Evolutionary conservation across 30 jellyfish, hydroid and myxozoan genomes (phyloP).

Genomic region (Cassiopea andromeda): DNA sequence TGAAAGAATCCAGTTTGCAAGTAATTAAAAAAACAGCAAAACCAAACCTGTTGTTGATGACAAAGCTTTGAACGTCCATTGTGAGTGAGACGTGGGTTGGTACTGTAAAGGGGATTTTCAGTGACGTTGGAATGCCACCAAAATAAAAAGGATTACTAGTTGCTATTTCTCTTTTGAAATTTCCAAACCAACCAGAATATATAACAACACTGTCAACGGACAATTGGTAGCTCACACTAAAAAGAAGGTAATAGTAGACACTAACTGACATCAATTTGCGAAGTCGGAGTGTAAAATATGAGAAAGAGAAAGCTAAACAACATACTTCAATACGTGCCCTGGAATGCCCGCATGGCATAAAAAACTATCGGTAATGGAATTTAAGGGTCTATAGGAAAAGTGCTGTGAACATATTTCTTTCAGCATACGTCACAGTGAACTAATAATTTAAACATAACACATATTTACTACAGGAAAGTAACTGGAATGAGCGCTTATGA

Average conservation of each 20-base stretch:
- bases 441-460: no score
- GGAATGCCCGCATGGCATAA: not conserved
- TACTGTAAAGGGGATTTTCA: constrained; percentile 54
- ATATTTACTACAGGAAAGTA: no score
- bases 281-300: not conserved
- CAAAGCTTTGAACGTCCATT: constrained; percentile 77
- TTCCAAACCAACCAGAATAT: constrained; percentile 96
- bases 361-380: not conserved
- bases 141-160: constrained; percentile 74
- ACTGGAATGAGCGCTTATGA: not conserved
- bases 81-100: constrained; percentile 76
- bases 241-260: not conserved
- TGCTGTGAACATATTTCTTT: no score
- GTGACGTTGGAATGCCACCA: constrained; percentile 89
- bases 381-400: no score
- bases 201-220: constrained; percentile 80
- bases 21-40: not conserved
- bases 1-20: no score
- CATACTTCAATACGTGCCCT: not conserved
- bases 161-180: constrained; percentile 60
- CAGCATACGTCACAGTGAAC: no score
- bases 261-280: not conserved
- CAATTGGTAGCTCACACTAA: constrained; percentile 63
- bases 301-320: not conserved
- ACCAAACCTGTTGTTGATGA: constrained; percentile 78